Conservation (phyloP, 2,797 vertebrate genomes). For the Silurus aristotelis region DNA sequence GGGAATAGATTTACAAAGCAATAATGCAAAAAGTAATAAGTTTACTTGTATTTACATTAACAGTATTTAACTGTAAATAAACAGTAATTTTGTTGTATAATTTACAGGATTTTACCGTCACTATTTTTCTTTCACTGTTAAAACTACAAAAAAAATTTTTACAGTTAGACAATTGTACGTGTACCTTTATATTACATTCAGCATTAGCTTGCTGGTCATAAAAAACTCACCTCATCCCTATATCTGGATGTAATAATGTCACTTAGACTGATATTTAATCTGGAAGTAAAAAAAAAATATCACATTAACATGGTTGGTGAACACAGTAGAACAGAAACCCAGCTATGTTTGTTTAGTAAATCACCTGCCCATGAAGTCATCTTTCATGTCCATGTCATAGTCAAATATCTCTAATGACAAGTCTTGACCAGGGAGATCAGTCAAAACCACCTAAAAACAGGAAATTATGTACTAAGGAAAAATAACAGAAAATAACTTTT, state of each 20-base stretch:
- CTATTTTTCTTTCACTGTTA: no score
- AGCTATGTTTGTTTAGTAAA: not conserved
- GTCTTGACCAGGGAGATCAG: slow-evolving; percentile 85
- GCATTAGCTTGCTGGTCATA: not conserved
- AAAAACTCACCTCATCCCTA: slow-evolving; percentile 80
- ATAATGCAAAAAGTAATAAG: no score
- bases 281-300: slow-evolving; percentile 57
- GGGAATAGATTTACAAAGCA: no score
- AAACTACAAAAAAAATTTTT: no score
- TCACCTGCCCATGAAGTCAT: slow-evolving; percentile 92
- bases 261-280: slow-evolving; percentile 84
- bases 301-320: not conserved
- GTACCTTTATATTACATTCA: not conserved
- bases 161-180: not conserved
- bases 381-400: slow-evolving; percentile 90
- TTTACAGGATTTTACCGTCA: no score
- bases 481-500: not conserved
- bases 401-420: slow-evolving; percentile 84
- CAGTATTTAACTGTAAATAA: no score
- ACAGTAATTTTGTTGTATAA: no score
- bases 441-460: slow-evolving; percentile 79
- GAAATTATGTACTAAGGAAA: not conserved
- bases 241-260: slow-evolving; percentile 79
- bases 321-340: slow-evolving; percentile 15
- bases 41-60: no score